A percentile compares a stretch with the other conserved stretches of the same genome.
Evolutionary conservation across 1,140 invertebrate genomes (phyloP).

Genomic region (Zaprionus camerounensis): DNA sequence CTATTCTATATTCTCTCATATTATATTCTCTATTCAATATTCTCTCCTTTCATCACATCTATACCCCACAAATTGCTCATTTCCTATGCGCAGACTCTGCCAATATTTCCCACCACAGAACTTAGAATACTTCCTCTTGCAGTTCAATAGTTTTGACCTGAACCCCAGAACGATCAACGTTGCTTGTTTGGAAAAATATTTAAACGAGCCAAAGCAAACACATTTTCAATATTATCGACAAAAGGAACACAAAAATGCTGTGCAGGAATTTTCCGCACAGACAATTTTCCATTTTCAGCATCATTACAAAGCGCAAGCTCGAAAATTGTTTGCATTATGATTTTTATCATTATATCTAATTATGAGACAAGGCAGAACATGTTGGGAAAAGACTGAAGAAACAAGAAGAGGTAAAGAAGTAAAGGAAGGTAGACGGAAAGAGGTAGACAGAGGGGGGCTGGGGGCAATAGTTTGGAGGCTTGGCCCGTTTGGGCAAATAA

Average conservation of each 20-base stretch:
- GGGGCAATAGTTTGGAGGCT: conserved; percentile 43
- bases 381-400: background rate
- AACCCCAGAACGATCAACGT: conserved; percentile 3
- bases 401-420: too few species aligned
- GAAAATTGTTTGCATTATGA: conserved; percentile 70
- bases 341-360: conserved; percentile 75
- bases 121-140: conserved; percentile 12
- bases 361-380: conserved; percentile 61
- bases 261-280: conserved; percentile 26
- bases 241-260: background rate
- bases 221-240: conserved; percentile 22
- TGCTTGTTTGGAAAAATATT: conserved; percentile 32
- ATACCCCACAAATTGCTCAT: background rate
- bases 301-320: conserved; percentile 41
- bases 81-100: background rate
- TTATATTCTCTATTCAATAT: too few species aligned
- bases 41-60: background rate
- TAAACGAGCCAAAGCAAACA: conserved; percentile 33
- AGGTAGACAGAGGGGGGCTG: background rate
- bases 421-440: background rate
- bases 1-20: too few species aligned
- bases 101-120: background rate
- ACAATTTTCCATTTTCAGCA: conserved; percentile 58
- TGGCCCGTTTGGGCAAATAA: conserved; percentile 49
- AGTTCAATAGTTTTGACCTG: conserved; percentile 36